A percentile compares a stretch with the other conserved stretches of the same genome.
These are phyloP conservation scores for Pelmatolapia mariae DNA, from an alignment of 2,113 vertebrate species.

Conservation along the genomic window DNA sequence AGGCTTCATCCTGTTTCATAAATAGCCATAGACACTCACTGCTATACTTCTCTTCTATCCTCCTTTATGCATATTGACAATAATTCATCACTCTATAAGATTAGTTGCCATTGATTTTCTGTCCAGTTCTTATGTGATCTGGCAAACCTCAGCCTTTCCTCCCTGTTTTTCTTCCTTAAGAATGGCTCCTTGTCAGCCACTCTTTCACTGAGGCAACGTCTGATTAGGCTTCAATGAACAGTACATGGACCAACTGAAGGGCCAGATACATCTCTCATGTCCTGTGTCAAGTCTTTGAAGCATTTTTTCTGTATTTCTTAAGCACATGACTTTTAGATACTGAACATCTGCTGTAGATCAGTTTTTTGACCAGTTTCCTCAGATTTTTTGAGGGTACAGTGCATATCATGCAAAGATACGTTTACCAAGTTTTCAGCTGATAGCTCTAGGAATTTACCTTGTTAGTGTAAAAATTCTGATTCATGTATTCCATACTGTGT, in stretches of 20 bases:
- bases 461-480: not conserved
- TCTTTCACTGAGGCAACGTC: not conserved
- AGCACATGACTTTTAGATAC: not conserved
- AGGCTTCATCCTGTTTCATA: not conserved
- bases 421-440: not conserved
- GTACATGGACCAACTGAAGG: not conserved
- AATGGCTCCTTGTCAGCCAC: not conserved
- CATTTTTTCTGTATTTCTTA: not conserved
- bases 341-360: not conserved
- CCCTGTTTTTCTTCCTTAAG: not conserved
- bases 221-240: not conserved
- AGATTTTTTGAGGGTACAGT: not conserved
- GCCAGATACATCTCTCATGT: not conserved
- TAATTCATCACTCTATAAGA: not conserved
- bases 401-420: not conserved
- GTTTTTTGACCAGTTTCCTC: not conserved
- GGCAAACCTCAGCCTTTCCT: not conserved
- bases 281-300: not conserved
- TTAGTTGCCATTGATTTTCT: not conserved
- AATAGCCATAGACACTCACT: not conserved
- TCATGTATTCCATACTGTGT: not conserved
- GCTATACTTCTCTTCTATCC: not conserved
- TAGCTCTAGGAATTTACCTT: not conserved
- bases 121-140: not conserved
- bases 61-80: not conserved